Conservation (phyloP, 2,797 vertebrate species). For the Sebastes oblongus region DNA sequence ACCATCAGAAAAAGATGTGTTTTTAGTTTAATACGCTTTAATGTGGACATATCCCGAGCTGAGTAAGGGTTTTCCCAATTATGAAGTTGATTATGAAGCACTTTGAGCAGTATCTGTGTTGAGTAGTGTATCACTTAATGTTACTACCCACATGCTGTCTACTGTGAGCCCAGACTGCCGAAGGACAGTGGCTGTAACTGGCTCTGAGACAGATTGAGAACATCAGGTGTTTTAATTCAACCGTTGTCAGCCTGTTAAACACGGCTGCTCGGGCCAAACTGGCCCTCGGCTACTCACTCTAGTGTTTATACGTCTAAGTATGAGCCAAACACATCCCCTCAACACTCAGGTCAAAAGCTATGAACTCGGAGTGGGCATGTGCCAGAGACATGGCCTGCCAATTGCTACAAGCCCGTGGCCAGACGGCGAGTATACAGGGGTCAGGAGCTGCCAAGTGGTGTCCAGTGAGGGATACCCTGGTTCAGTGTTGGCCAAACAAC, state of each 20-base stretch:
- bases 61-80: background rate
- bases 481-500: conserved; percentile 76
- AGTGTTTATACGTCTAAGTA: conserved; percentile 52
- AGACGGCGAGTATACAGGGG: conserved; percentile 62
- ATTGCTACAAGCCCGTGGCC: conserved; percentile 72
- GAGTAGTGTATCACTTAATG: conserved; percentile 6
- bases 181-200: conserved; percentile 56
- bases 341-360: conserved; percentile 67
- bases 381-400: conserved; percentile 68
- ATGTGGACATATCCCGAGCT: background rate
- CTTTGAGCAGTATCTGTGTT: background rate
- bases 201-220: conserved; percentile 66
- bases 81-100: background rate
- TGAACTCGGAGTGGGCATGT: conserved; percentile 59
- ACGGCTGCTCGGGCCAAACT: conserved; percentile 69
- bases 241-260: conserved; percentile 70
- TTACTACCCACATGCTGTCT: conserved; percentile 9
- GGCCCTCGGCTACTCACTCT: conserved; percentile 66
- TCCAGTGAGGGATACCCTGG: conserved; percentile 68
- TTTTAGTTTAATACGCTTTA: background rate
- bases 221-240: conserved; percentile 73
- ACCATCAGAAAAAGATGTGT: rapidly evolving
- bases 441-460: conserved; percentile 72
- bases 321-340: conserved; percentile 61
- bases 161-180: conserved; percentile 22